Base-by-base conservation (phyloP, 2,888 invertebrate species). In the Cybosia mesomella region DNA sequence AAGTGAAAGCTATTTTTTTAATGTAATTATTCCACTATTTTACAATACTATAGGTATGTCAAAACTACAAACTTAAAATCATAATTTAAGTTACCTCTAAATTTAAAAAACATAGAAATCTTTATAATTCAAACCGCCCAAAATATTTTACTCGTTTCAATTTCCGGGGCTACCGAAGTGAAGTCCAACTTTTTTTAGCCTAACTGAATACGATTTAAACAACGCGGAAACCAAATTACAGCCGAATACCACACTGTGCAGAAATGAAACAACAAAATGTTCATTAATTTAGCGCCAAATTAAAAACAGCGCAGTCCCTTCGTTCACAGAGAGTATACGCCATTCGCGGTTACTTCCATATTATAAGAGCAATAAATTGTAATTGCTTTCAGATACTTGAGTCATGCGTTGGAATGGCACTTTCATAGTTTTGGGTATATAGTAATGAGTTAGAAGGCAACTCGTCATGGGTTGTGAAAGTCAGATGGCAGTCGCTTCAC, bases 201-300 rank as follows among this genome's bases (percentile, higher is more conserved):
- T 53, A 68, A 71, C 62, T 55, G 58, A 71, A 67, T 58, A 55
- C 39, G 49, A 62, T 62, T 73, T 39, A 68, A 77, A 78, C 70
- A 76, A 78, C 62, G 76, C 64, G 64, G 49, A 75, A 83, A 83
- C 75, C 70, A 79, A 83, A 82, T 81, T 80, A 80, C 77, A 71
- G 58, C 67, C 64, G 64, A 85, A 82, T 77, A 75, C 80, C 78
- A 70, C 71, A 70, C 82, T 83, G 80, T 79, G 79, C 81, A 63
- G 69, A 86, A 88, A 86, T 86, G 81, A 87, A 87, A 88, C 85
- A 87, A 85, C 79, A 80, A 85, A 89, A 87, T 89, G 87, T 89
- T 89, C 88, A 89, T 91, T 91, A 90, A 90, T 89, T 90, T 88
- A 81, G 85, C 75, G 81, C 85, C 82, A 88, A 91, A 92, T 92